These are phyloP conservation scores for Luperina nickerlii DNA, from an alignment of 2,888 invertebrate species.

Conservation along the genomic window DNA sequence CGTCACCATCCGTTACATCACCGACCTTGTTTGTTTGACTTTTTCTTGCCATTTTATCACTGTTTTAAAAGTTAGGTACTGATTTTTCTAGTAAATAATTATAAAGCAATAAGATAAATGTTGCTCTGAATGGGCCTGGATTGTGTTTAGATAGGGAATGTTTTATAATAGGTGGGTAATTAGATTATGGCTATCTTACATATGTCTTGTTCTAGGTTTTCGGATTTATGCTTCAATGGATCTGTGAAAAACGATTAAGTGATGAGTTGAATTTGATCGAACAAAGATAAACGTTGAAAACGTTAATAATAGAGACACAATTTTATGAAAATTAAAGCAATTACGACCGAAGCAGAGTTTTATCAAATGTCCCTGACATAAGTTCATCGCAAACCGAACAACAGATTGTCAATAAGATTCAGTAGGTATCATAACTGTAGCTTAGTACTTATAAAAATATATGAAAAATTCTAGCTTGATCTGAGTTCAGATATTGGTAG, in stretches of 20 bases:
- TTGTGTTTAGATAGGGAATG: neutral
- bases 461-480: constrained; percentile 27
- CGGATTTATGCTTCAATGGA: neutral
- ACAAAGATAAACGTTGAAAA: constrained; percentile 45
- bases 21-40: constrained; percentile 88
- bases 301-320: constrained; percentile 52
- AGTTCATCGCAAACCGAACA: constrained; percentile 83
- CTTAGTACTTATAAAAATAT: constrained; percentile 58
- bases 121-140: neutral
- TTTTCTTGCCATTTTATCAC: constrained; percentile 72
- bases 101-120: constrained; percentile 11
- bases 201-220: neutral
- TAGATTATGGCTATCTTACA: too few relatives aligned
- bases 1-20: constrained; percentile 85
- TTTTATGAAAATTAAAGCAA: constrained; percentile 78
- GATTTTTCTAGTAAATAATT: constrained; percentile 27
- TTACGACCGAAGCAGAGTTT: constrained; percentile 74
- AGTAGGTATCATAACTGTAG: constrained; percentile 71
- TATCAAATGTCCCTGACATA: constrained; percentile 87
- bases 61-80: constrained; percentile 42
- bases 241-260: constrained; percentile 11
- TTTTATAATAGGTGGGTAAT: neutral
- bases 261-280: constrained; percentile 15
- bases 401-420: constrained; percentile 87
- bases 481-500: constrained; percentile 19